A percentile compares a stretch with the other conserved stretches of the same genome.
These are phyloP conservation scores for Trichonephila clavata DNA, from an alignment of 1,140 invertebrate genomes.

Conservation along the genomic window DNA sequence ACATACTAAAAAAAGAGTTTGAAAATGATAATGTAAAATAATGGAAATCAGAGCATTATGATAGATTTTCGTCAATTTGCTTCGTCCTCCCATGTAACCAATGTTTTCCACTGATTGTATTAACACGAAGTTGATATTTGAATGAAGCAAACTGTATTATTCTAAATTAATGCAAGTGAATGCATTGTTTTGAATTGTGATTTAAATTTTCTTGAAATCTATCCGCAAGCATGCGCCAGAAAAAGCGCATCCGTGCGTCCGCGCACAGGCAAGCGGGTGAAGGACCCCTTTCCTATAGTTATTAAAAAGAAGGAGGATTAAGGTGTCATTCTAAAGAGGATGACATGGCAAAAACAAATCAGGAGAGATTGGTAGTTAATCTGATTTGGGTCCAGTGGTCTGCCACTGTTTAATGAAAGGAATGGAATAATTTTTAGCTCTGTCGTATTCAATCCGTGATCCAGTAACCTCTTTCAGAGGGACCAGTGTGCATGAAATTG, in stretches of 20 bases:
- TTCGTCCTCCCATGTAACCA: too few relatives aligned
- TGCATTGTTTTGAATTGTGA: too few relatives aligned
- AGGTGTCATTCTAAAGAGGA: neutral
- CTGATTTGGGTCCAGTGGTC: neutral
- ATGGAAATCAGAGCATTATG: too few relatives aligned
- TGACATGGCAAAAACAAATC: neutral
- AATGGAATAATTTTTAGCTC: neutral
- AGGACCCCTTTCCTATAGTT: neutral
- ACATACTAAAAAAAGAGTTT: too few relatives aligned
- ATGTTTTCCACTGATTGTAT: too few relatives aligned
- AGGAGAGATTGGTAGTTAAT: neutral
- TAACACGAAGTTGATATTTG: too few relatives aligned
- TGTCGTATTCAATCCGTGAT: neutral
- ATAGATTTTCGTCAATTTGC: too few relatives aligned
- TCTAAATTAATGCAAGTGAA: too few relatives aligned
- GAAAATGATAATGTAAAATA: too few relatives aligned
- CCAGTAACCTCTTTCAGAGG: constrained; percentile 15
- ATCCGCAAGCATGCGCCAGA: neutral
- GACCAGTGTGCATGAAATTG: too few relatives aligned
- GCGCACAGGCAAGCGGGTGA: neutral
- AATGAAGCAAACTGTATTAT: too few relatives aligned
- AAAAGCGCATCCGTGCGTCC: neutral
- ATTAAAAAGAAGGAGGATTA: neutral
- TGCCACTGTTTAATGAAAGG: neutral
- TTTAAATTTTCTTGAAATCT: too few relatives aligned